A percentile compares a stretch with the other conserved stretches of the same genome.
Conservation (phyloP, 2,888 invertebrate species). For the Drosophila meridionalis region DNA sequence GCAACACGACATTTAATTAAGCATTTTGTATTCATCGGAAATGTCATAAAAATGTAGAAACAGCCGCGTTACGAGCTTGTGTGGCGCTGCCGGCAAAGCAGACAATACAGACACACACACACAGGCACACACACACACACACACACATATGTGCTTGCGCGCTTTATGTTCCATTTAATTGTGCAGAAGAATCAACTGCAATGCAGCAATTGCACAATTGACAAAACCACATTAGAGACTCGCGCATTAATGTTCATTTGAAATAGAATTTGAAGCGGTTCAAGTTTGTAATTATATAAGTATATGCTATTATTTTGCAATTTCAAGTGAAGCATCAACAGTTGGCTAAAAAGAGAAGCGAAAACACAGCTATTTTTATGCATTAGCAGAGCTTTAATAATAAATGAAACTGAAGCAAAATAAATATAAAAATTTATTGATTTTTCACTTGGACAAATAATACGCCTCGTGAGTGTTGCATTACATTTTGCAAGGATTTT, state of each 20-base stretch:
- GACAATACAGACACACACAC: conserved; percentile 8
- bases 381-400: background rate
- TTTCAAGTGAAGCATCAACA: too few relatives aligned
- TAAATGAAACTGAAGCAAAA: background rate
- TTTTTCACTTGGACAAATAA: too few relatives aligned
- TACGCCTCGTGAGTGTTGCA: background rate
- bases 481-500: background rate
- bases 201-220: conserved; percentile 43
- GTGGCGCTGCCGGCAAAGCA: conserved; percentile 22
- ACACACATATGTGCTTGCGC: background rate
- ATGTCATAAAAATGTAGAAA: conserved; percentile 75
- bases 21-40: conserved; percentile 84
- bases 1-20: conserved; percentile 80
- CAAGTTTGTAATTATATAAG: background rate
- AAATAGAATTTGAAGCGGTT: background rate
- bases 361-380: too few relatives aligned
- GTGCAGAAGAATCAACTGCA: conserved; percentile 45
- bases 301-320: background rate
- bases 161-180: conserved; percentile 34
- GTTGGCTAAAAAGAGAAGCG: background rate
- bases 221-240: conserved; percentile 4
- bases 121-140: background rate
- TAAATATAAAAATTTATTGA: background rate
- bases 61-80: conserved; percentile 44
- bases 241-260: background rate